Evolutionary conservation across 2,797 vertebrate genomes (phyloP).

Genomic region (Rhabdomys pumilio): DNA sequence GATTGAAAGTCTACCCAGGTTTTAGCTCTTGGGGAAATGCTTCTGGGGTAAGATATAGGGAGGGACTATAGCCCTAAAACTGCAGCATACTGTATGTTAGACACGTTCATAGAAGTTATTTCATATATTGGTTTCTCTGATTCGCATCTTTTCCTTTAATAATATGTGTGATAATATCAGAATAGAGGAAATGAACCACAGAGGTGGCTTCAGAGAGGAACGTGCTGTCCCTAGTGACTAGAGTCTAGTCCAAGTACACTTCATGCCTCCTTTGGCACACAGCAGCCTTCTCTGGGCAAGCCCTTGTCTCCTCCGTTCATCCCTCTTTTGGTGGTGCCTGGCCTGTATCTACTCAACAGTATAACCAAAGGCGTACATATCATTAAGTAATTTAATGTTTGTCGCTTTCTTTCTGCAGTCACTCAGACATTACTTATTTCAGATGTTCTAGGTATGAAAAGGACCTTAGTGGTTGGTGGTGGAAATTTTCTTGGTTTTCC

Average conservation of each 20-base stretch:
- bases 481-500: neutral
- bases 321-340: neutral
- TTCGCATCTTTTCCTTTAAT: neutral
- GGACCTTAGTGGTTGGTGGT: neutral
- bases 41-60: neutral
- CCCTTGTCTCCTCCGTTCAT: neutral
- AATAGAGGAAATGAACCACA: neutral
- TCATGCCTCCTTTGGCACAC: neutral
- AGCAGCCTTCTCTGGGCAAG: neutral
- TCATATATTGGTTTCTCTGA: neutral
- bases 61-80: neutral
- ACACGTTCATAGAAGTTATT: neutral
- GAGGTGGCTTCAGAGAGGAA: neutral
- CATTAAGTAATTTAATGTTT: neutral
- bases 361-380: neutral
- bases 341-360: neutral
- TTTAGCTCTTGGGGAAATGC: neutral
- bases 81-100: neutral
- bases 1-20: neutral
- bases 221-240: neutral
- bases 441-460: neutral
- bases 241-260: rapidly evolving
- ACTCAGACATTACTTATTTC: neutral
- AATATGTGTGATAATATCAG: neutral
- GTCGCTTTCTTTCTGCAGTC: neutral